Percentiles rank a stretch among this genome's conserved stretches.
Evolutionary conservation across 2,888 invertebrate genomes (phyloP).

Genomic region (Cancer borealis): DNA sequence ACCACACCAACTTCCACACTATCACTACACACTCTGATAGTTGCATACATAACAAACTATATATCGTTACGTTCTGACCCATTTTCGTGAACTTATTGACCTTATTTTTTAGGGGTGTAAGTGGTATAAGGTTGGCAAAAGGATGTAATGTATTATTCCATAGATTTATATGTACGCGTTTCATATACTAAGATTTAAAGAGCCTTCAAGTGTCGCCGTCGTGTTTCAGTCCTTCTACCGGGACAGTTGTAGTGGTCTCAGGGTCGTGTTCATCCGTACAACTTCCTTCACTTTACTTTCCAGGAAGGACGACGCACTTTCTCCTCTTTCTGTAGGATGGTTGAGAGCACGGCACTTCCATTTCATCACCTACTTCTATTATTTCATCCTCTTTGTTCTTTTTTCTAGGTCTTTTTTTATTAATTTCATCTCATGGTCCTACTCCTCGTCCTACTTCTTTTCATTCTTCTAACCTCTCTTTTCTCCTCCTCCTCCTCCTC

Average conservation of each 20-base stretch:
- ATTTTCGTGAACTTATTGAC: neutral
- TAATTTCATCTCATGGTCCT: neutral
- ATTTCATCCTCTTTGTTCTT: neutral
- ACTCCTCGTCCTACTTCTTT: neutral
- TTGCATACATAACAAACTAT: neutral
- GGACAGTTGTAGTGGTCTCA: too few species aligned
- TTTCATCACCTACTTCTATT: neutral
- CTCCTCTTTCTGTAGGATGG: neutral
- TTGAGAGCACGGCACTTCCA: neutral
- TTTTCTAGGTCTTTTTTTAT: neutral
- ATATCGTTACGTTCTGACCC: neutral
- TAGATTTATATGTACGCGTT: neutral
- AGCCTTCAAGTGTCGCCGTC: too few species aligned
- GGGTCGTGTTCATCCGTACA: too few species aligned
- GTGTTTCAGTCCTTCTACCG: too few species aligned
- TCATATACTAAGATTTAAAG: too few species aligned
- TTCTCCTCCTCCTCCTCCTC: conserved; percentile 35
- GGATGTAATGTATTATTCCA: neutral
- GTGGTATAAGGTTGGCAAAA: neutral
- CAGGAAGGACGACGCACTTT: neutral
- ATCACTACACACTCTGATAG: neutral
- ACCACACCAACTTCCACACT: neutral
- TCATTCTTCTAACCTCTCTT: neutral
- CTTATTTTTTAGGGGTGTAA: neutral
- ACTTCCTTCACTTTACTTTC: too few species aligned